Evolutionary conservation across 1,140 invertebrate species (phyloP), one percentile per base, ranked within the genome.

Genomic region (Diorhabda elongata): DNA sequence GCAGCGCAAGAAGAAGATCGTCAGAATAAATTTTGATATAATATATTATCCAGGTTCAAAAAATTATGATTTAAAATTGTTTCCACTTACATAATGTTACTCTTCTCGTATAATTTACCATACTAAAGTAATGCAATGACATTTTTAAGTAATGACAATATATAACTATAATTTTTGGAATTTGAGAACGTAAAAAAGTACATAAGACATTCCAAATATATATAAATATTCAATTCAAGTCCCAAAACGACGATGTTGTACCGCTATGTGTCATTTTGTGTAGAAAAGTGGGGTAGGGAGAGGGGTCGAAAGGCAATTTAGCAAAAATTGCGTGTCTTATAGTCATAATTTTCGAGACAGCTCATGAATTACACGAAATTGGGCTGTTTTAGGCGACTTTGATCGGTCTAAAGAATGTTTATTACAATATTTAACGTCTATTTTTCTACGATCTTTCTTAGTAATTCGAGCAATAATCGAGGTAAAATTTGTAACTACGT

Each of bases 311-410:
- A 52, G 47, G 47, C 47, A 52, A 52, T 52, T 52, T 52, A 52
- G 47, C 47, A 52, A 52, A n/a, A 52, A 52, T 52, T 52, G 47
- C 47, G 47, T 52, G 47, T 52, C 47, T 6, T 6, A 52, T 52
- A 52, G 47, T 52, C 47, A 52, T 52, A 52, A 52, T 52, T 52
- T 52, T 52, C 47, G 47, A 8, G 47, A 52, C 47, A 52, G 47
- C 47, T 52, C 47, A 52, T 52, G 47, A 52, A 52, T 52, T 52
- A 52, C 47, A 52, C 47, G 47, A 52, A 52, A 52, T 52, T 52
- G 47, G 47, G 47, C 47, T 52, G 47, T n/a, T 52, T 52, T 52
- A 52, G 4, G 47, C 47, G 47, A 52, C 47, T 8, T 52, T 52
- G 47, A 52, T 52, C 47, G 47, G n/a, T 3, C 6, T 52, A 52